A percentile compares a stretch with the other conserved stretches of the same genome.
Evolutionary conservation across 2,113 vertebrate species (phyloP).

Genomic region (Spea multiplicata): DNA sequence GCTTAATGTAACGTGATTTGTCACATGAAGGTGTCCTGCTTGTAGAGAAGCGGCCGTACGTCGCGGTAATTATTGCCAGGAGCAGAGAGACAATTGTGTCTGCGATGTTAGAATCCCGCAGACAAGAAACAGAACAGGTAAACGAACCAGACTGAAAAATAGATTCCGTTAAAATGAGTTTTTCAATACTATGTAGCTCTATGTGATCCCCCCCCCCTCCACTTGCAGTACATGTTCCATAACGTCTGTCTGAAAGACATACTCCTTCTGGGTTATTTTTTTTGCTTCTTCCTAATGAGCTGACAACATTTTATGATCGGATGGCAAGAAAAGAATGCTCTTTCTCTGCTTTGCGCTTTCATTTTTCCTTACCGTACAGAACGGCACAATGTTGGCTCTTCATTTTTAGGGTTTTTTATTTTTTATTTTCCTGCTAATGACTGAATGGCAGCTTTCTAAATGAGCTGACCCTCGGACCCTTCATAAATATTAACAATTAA

Average conservation of each 20-base stretch:
- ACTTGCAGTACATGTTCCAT: neutral
- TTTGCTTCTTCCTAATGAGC: conserved; percentile 1
- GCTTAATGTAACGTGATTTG: neutral
- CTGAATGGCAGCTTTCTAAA: no score
- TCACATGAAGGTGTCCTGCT: neutral
- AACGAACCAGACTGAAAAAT: neutral
- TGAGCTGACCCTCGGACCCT: no score
- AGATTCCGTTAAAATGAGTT: neutral
- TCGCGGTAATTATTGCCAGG: conserved; percentile 3
- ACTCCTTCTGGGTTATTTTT: neutral
- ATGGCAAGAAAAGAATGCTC: neutral
- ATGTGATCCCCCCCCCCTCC: neutral
- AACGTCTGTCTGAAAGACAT: neutral
- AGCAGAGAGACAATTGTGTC: conserved; percentile 13
- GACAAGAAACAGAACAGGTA: conserved; percentile 8
- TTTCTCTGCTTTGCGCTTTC: no score
- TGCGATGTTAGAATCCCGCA: neutral
- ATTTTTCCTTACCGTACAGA: no score
- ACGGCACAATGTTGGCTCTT: no score
- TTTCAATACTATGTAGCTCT: neutral
- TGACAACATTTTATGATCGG: conserved; percentile 1
- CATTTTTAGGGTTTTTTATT: no score
- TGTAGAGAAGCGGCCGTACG: neutral
- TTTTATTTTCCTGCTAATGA: no score
- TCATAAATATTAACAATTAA: no score